Evolutionary conservation across 2,888 invertebrate genomes (phyloP), one percentile per base, ranked within the genome.

Genomic region (Melolontha melolontha): DNA sequence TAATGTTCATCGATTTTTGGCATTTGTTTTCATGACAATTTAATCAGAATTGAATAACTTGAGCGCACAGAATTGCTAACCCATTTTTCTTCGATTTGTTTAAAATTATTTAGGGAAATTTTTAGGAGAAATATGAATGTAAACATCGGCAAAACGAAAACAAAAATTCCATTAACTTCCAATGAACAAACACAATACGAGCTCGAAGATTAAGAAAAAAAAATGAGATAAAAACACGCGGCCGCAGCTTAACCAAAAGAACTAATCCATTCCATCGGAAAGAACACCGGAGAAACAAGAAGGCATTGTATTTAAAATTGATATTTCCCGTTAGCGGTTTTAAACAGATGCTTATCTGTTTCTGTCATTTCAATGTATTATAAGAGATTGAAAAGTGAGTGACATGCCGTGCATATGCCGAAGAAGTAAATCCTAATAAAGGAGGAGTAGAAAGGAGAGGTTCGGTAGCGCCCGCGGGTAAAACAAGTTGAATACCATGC

Each of bases 351-450:
- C 67, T 71, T 71, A 71, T 71, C 71, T 71, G 64, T 54, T 66
- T 42, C 68, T 70, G 70, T 71, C 71, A 71, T 70, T 64, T 67
- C 67, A 49, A 50, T 68, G 66, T 59, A 67, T 67, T 67, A 68
- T 57, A 52, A 55, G 64, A 64, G 68, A 68, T 68, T 68, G 68
- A 68, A 68, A 50, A 68, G 64, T 64, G 68, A 68, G 49, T 68
- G 68, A 68, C 64, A 54, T 54, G 52, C 63, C 44, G 54, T 54
- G 40, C 54, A 16, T 16, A 62, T 39, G 49, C 62, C 50, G 62
- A 47, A 62, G 50, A 50, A 52, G 59, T 50, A 50, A 67, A 51
- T 67, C 62, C 67, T 62, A 67, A 67, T 67, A 67, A 67, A 67
- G 67, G 62, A 52, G 59, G 44, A 44, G 42, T 44, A 44, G 34